These are phyloP conservation scores for Synanthedon vespiformis DNA, from an alignment of 2,888 invertebrate species.

Conservation along the genomic window DNA sequence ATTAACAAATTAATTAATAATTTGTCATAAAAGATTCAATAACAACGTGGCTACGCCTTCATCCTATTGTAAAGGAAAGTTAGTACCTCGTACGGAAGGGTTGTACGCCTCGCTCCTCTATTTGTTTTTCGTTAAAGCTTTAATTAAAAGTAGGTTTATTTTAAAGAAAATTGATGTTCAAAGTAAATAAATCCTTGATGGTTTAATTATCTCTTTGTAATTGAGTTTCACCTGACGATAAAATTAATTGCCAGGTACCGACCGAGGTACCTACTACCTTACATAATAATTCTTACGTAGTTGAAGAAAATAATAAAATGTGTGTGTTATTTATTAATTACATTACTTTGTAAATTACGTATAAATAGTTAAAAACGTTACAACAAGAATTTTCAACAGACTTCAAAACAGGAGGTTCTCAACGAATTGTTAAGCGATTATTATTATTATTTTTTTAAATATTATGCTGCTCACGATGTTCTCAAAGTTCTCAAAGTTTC, in stretches of 20 bases:
- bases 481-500: too few species aligned
- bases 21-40: slow-evolving; percentile 13
- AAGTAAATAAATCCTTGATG: slow-evolving; percentile 66
- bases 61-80: slow-evolving; percentile 24
- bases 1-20: slow-evolving; percentile 8
- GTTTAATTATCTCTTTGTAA: slow-evolving; percentile 67
- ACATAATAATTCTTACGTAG: background rate
- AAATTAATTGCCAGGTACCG: slow-evolving; percentile 23
- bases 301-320: too few species aligned
- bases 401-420: too few species aligned
- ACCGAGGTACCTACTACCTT: background rate
- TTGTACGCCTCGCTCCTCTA: slow-evolving; percentile 44
- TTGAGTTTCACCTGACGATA: slow-evolving; percentile 61
- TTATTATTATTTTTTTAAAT: too few species aligned
- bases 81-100: slow-evolving; percentile 37
- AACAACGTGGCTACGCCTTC: slow-evolving; percentile 13
- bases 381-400: too few species aligned
- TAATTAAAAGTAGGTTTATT: slow-evolving; percentile 68
- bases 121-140: slow-evolving; percentile 67
- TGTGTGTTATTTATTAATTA: too few species aligned
- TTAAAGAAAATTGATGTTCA: slow-evolving; percentile 66
- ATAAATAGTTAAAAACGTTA: too few species aligned
- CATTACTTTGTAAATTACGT: too few species aligned
- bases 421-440: too few species aligned
- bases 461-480: too few species aligned